A percentile compares a stretch with the other conserved stretches of the same genome.
These are phyloP conservation scores for Cryptophagus acutangulus DNA, from an alignment of 2,888 invertebrate genomes.

Conservation along the genomic window DNA sequence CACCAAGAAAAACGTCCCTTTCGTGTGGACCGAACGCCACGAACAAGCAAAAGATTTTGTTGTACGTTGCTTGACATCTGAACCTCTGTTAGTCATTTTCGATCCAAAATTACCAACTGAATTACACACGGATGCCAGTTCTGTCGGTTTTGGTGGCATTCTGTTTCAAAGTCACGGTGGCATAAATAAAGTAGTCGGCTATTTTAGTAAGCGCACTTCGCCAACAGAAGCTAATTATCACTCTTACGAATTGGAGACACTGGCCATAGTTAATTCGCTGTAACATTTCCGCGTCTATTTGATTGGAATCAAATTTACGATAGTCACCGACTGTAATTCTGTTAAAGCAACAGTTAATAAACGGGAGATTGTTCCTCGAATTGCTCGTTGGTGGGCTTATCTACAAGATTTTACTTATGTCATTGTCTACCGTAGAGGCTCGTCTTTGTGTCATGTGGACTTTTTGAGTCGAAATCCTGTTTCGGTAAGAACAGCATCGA, in stretches of 20 bases:
- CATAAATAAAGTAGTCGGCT: conserved; percentile 30
- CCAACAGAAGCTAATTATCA: conserved; percentile 35
- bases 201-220: conserved; percentile 35
- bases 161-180: conserved; percentile 28
- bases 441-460: conserved; percentile 20
- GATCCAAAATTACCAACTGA: conserved; percentile 25
- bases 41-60: conserved; percentile 2
- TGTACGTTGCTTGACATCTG: conserved; percentile 1
- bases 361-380: conserved; percentile 32
- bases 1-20: conserved; percentile 14
- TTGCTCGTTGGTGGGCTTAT: conserved; percentile 28
- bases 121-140: conserved; percentile 30
- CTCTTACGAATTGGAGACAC: conserved; percentile 38
- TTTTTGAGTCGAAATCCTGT: conserved; percentile 22
- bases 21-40: background rate
- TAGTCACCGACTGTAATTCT: conserved; percentile 37
- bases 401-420: conserved; percentile 18
- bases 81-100: conserved; percentile 23
- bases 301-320: conserved; percentile 29
- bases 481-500: conserved; percentile 10
- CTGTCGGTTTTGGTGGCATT: conserved; percentile 28
- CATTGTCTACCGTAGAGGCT: conserved; percentile 17
- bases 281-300: conserved; percentile 37
- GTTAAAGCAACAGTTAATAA: conserved; percentile 29
- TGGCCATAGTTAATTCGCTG: conserved; percentile 37